Evolutionary conservation across 2,888 invertebrate species (phyloP).

Genomic region (Zele albiditarsus): DNA sequence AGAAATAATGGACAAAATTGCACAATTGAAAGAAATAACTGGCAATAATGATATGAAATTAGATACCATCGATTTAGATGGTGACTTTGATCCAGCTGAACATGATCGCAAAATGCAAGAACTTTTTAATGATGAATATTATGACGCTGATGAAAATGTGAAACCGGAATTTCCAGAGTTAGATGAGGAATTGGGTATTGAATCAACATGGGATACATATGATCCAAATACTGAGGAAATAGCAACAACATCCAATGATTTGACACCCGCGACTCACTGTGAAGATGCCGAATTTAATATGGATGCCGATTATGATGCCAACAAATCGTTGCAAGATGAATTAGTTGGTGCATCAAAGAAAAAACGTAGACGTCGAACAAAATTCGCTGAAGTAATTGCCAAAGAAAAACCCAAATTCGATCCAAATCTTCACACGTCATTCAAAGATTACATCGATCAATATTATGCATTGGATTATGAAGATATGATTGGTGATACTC

Average conservation of each 20-base stretch:
- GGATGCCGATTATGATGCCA: constrained; percentile 89
- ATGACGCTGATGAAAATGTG: constrained; percentile 79
- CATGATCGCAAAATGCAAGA: constrained; percentile 91
- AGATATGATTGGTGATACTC: constrained; percentile 93
- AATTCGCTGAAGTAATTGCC: constrained; percentile 82
- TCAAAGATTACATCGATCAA: constrained; percentile 92
- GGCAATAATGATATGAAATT: constrained; percentile 73
- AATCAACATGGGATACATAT: constrained; percentile 81
- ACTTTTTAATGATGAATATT: constrained; percentile 91
- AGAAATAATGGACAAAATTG: constrained; percentile 92
- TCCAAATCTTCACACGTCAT: constrained; percentile 82
- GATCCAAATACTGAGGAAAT: constrained; percentile 71
- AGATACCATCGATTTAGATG: constrained; percentile 81
- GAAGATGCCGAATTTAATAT: constrained; percentile 91
- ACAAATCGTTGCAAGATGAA: constrained; percentile 73
- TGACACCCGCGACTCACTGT: constrained; percentile 75
- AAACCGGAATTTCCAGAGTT: constrained; percentile 92
- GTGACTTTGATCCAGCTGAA: constrained; percentile 91
- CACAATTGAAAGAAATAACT: constrained; percentile 89
- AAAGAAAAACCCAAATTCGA: constrained; percentile 89
- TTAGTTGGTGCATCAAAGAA: constrained; percentile 77
- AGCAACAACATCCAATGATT: constrained; percentile 64
- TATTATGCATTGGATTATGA: constrained; percentile 97
- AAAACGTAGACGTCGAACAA: constrained; percentile 80
- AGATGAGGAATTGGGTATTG: constrained; percentile 82